Evolutionary conservation across 2,113 vertebrate species (phyloP).

Genomic region (Channa argus): DNA sequence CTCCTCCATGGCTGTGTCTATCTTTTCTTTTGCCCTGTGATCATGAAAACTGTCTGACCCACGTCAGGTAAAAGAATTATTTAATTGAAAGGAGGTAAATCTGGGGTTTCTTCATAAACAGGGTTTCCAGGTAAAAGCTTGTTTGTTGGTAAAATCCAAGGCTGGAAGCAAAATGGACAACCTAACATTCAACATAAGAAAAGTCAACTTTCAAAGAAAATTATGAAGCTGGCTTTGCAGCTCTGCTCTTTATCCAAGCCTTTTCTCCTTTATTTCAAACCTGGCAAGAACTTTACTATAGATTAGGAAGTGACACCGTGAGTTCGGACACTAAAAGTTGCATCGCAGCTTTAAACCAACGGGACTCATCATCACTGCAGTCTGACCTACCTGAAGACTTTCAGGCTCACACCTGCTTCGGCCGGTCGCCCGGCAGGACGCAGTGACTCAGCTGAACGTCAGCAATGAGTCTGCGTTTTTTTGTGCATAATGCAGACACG

Average conservation of each 20-base stretch:
- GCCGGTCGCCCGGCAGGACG: not conserved
- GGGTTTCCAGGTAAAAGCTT: slow-evolving; percentile 16
- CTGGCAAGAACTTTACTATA: slow-evolving; percentile 5
- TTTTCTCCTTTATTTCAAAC: slow-evolving; percentile 24
- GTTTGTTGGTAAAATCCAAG: slow-evolving; percentile 12
- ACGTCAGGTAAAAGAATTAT: not conserved
- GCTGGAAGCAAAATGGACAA: not conserved
- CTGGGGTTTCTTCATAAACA: not conserved
- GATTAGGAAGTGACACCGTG: not conserved
- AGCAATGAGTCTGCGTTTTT: slow-evolving; percentile 12
- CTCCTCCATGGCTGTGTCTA: slow-evolving; percentile 23
- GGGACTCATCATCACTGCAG: not conserved
- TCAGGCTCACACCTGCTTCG: slow-evolving; percentile 14
- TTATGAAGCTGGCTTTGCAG: slow-evolving; percentile 17
- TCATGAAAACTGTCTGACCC: slow-evolving; percentile 2
- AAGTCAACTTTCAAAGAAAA: slow-evolving; percentile 36
- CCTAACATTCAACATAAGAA: not conserved
- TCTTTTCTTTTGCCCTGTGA: slow-evolving; percentile 4
- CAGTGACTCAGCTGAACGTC: slow-evolving; percentile 26
- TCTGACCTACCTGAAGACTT: slow-evolving; percentile 16
- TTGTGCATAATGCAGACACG: slow-evolving; percentile 31
- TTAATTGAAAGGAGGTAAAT: not conserved
- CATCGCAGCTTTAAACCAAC: slow-evolving; percentile 25
- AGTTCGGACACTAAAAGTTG: slow-evolving; percentile 11
- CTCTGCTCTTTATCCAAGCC: slow-evolving; percentile 16